Evolutionary conservation across 2,888 invertebrate genomes (phyloP), one percentile per base, ranked within the genome.

Genomic region (Amblyjoppa proteus): DNA sequence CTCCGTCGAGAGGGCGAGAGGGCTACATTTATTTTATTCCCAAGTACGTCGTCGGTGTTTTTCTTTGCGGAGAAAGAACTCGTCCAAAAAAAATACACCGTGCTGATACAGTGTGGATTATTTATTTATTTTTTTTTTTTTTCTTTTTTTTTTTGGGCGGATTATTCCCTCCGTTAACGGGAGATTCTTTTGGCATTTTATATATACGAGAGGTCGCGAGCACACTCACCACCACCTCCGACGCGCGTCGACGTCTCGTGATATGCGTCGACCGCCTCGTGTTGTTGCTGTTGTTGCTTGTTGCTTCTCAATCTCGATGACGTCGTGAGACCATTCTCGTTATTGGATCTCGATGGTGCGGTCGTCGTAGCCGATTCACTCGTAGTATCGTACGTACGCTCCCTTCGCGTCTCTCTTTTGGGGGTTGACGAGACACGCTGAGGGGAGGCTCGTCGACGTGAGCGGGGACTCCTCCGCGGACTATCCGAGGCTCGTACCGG

Each of bases 401-500:
- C 86, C 86, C 82, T 61, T 79, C 79, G 75, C 34, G 73, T 77
- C 80, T 77, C 77, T 88, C 88, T 91, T 91, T 89, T 90, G 91
- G 81, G 88, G 79, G 16, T 89, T 83, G 84, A 88, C 74, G 86
- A 80, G 68, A 89, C 88, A 61, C 87, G 82, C 58, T 88, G 89
- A 53, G 91, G 91, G 20, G 90, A 91, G 81, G 88, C 89, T 89
- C 90, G 90, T 84, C 92, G 89, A 81, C 89, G 90, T 71, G 90
- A 84, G 38, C 90, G 86, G 79, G 92, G 89, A 88, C 90, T 92
- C 70, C 89, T 90, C 66, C 89, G 82, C 11, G 82, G 90, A 88
- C 91, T 91, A 86, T 91, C 92, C 78, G 89, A 88, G 25, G 87
- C 86, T 82, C 87, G 89, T 38, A 69, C 70, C 82, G 87, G 85